These are phyloP conservation scores for Bufo bufo DNA, from an alignment of 2,113 vertebrate genomes.

Conservation along the genomic window DNA sequence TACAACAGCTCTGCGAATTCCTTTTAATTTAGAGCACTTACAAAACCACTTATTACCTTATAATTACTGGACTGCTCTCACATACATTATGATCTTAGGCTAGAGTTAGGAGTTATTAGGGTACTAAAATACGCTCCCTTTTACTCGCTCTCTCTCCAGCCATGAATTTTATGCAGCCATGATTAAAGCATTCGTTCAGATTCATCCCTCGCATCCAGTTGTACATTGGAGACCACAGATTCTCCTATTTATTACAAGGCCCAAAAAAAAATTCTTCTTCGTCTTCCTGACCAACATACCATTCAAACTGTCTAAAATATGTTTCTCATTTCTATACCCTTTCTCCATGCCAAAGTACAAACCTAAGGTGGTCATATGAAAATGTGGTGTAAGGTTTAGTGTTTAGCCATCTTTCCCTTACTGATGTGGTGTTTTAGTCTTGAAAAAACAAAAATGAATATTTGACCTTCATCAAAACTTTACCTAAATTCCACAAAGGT, in stretches of 20 bases:
- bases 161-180: constrained; percentile 66
- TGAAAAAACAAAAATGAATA: not conserved
- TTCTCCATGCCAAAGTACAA: not conserved
- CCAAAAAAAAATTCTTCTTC: not conserved
- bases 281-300: constrained; percentile 7
- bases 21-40: constrained; percentile 83
- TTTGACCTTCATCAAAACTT: not conserved
- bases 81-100: constrained; percentile 74
- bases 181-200: constrained; percentile 63
- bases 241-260: constrained; percentile 27
- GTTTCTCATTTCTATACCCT: not conserved
- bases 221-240: constrained; percentile 37
- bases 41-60: constrained; percentile 77
- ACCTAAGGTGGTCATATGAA: not conserved
- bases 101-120: constrained; percentile 76
- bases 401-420: no score
- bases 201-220: constrained; percentile 41
- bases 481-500: not conserved
- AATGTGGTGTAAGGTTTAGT: no score
- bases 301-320: not conserved
- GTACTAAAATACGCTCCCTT: constrained; percentile 71
- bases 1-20: constrained; percentile 74
- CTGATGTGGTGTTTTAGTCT: not conserved
- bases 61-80: constrained; percentile 75
- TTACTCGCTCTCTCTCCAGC: constrained; percentile 65